phyloP scores from a whole-genome alignment of 53 echinoderm and acorn worm genomes.

The Hippasteria phrygiana region DNA sequence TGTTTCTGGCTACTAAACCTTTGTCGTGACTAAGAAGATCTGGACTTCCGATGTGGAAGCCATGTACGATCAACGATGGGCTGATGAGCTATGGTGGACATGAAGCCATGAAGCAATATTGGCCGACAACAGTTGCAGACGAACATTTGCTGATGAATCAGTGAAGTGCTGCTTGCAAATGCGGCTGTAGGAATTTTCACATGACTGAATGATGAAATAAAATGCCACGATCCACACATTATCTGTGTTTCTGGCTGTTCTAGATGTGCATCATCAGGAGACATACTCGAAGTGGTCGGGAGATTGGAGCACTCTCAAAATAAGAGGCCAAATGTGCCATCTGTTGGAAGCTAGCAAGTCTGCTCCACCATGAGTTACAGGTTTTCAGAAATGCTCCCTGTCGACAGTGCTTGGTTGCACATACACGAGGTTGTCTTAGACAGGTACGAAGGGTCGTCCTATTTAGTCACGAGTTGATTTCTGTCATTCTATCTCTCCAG shows the following conservation, averaged over 20 bases:
- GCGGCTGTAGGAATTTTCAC: not conserved
- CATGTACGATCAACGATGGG: not conserved
- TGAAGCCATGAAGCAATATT: no score
- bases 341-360: not conserved
- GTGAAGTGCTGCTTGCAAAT: not conserved
- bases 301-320: no score
- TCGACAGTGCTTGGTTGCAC: no score
- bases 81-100: not conserved
- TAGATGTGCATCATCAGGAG: no score
- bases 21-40: not conserved
- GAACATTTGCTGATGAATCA: not conserved
- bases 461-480: no score
- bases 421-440: no score
- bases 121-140: no score
- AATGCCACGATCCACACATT: not conserved
- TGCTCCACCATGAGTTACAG: not conserved
- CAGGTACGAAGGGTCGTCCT: no score
- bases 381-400: no score
- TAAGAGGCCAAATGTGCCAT: not conserved
- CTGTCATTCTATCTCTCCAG: no score
- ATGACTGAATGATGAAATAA: not conserved
- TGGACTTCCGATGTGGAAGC: not conserved
- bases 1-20: slow-evolving; percentile 59
- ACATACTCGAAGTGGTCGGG: no score
- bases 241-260: not conserved